A percentile compares a stretch with the other conserved stretches of the same genome.
phyloP scores from a whole-genome alignment of 2,797 vertebrate species.

The Limnodromus scolopaceus region DNA sequence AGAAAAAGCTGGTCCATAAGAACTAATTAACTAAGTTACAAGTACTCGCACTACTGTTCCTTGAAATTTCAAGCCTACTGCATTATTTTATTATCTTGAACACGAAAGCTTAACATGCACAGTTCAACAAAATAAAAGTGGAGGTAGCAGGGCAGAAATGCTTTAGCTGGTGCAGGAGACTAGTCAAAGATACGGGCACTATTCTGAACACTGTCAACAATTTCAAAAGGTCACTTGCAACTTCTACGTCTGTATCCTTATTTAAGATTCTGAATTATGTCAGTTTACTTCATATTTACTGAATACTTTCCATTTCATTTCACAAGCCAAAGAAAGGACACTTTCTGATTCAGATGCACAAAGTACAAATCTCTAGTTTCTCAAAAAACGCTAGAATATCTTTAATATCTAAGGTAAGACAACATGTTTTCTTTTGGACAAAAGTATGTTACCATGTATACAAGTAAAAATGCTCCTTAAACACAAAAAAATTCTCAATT shows the following conservation, averaged over 20 bases:
- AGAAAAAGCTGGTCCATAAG: not conserved
- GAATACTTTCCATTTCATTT: not conserved
- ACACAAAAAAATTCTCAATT: not conserved
- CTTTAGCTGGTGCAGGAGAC: slow-evolving; percentile 5
- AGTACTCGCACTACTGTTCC: not conserved
- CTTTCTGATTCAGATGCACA: not conserved
- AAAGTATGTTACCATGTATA: not conserved
- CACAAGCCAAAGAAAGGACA: not conserved
- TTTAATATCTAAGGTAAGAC: not conserved
- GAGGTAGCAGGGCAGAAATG: slow-evolving; percentile 53
- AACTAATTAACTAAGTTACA: not conserved
- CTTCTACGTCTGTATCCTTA: not conserved
- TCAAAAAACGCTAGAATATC: not conserved
- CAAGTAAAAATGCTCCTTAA: not conserved
- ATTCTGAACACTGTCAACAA: not conserved
- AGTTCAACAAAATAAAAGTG: not conserved
- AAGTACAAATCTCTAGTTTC: not conserved
- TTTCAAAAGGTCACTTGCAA: not conserved
- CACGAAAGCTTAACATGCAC: slow-evolving; percentile 33
- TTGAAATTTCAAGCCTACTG: not conserved
- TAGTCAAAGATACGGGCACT: not conserved
- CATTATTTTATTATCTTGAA: not conserved
- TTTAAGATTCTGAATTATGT: not conserved
- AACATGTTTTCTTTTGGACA: not conserved
- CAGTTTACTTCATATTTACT: not conserved